Evolutionary conservation across 2,797 vertebrate genomes (phyloP), one percentile per base, ranked within the genome.

Genomic region (Enteromius unitaeniatus): DNA sequence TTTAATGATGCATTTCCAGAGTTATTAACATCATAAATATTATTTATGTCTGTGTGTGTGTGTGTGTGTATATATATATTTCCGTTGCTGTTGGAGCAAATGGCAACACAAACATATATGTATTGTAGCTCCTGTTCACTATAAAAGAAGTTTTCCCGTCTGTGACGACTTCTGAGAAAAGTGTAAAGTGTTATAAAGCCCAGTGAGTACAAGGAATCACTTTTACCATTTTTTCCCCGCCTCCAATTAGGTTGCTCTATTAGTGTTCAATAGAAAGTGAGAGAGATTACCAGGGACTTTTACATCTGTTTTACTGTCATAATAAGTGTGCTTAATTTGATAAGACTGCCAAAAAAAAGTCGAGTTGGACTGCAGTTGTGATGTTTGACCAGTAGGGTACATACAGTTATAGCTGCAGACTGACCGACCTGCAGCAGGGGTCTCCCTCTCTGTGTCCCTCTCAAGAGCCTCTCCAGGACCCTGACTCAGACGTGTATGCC

Each of bases 401-500:
- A 62, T 47, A 34, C 19, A 19, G 1, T 13, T 17, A 53, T 15
- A 70, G 67, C 78, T 62, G 49, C 86, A 84, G 88, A 89, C 88
- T 89, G 88, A 88, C 85, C 82, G 55, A 88, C 84, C 70, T 84
- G 84, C 83, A 87, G 87, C 85, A 87, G 88, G 87, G 78, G 81
- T 84, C 49, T 85, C 58, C 70, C 83, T 74, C 78, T 49, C 81
- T 86, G 73, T 83, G 34, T 82, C 78, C 86, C 26, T 86, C 85
- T 83, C 53, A 87, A 88, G 91, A 7, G 37, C 23, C 82, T 64
- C 82, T 87, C 42, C 81, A 11, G 0, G 94, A 94, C 40, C 88
- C 91, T 0, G 96, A 97, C 13, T 88, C 92, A 0, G 95, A 96
- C 62, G 91, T 95, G 67, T 99, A 99, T 89, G 97, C 94, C 94